A percentile compares a stretch with the other conserved stretches of the same genome.
Evolutionary conservation across 2,888 invertebrate genomes (phyloP).

Genomic region (Euzetes globulus): DNA sequence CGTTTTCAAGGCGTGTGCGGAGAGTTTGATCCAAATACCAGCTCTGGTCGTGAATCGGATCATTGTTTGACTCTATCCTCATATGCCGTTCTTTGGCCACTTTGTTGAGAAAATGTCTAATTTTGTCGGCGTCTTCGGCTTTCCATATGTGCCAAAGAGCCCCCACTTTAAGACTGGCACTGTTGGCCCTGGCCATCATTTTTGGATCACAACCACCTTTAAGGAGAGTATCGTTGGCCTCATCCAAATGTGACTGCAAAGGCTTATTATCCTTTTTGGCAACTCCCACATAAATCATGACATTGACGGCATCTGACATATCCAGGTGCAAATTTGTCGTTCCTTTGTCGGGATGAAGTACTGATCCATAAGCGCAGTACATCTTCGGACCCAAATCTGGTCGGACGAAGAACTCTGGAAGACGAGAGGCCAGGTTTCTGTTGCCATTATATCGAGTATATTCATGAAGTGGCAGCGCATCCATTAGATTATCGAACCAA

Average conservation of each 20-base stretch:
- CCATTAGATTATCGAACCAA: conserved; percentile 81
- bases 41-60: conserved; percentile 94
- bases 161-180: conserved; percentile 72
- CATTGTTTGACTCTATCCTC: conserved; percentile 75
- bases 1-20: conserved; percentile 75
- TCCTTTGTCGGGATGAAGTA: conserved; percentile 61
- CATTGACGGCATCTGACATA: conserved; percentile 93
- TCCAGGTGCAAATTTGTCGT: conserved; percentile 95
- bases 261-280: conserved; percentile 58
- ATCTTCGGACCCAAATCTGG: conserved; percentile 96
- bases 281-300: conserved; percentile 91
- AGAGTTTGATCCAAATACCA: conserved; percentile 85
- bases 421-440: conserved; percentile 76
- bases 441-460: conserved; percentile 82
- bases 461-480: conserved; percentile 75
- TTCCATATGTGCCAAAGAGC: conserved; percentile 98
- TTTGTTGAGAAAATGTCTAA: conserved; percentile 82
- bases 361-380: conserved; percentile 88
- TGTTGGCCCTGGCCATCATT: conserved; percentile 68
- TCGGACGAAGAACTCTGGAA: conserved; percentile 85
- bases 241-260: conserved; percentile 45
- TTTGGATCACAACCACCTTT: conserved; percentile 86
- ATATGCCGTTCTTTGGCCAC: conserved; percentile 71
- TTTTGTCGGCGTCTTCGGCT: conserved; percentile 88
- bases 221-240: conserved; percentile 79